phyloP scores from a whole-genome alignment of 2,888 invertebrate genomes.

The Paralinhomoeus sp. region DNA sequence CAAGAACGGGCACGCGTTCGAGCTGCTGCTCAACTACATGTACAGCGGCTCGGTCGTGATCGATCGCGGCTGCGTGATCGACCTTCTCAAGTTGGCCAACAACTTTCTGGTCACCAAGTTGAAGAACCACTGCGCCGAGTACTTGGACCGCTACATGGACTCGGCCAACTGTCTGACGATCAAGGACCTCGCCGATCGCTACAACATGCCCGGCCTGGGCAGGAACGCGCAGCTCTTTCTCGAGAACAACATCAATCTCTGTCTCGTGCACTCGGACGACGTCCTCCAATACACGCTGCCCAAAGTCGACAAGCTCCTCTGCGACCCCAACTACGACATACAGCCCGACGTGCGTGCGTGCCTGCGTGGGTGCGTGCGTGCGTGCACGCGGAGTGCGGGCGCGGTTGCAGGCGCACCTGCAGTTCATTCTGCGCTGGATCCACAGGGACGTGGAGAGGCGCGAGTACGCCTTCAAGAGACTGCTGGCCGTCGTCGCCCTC shows the following conservation, averaged over 20 bases:
- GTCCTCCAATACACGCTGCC: slow-evolving; percentile 32
- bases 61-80: slow-evolving; percentile 38
- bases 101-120: slow-evolving; percentile 37
- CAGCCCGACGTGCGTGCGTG: too few species aligned
- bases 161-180: slow-evolving; percentile 41
- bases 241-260: slow-evolving; percentile 31
- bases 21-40: slow-evolving; percentile 40
- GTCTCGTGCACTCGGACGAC: slow-evolving; percentile 35
- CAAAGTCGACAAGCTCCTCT: slow-evolving; percentile 34
- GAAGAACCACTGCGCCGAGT: slow-evolving; percentile 41
- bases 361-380: too few species aligned
- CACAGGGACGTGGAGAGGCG: slow-evolving; percentile 31
- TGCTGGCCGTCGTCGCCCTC: slow-evolving; percentile 26
- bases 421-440: slow-evolving; percentile 38
- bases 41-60: slow-evolving; percentile 41
- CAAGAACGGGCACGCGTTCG: slow-evolving; percentile 38
- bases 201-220: slow-evolving; percentile 36
- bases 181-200: slow-evolving; percentile 38
- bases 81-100: slow-evolving; percentile 39
- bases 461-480: slow-evolving; percentile 35
- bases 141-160: slow-evolving; percentile 39
- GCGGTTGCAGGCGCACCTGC: too few species aligned
- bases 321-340: too few species aligned
- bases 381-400: too few species aligned
- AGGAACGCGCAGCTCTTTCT: slow-evolving; percentile 38